Evolutionary conservation across 2,113 vertebrate species (phyloP), one percentile per base, ranked within the genome.

Genomic region (Alces alces): DNA sequence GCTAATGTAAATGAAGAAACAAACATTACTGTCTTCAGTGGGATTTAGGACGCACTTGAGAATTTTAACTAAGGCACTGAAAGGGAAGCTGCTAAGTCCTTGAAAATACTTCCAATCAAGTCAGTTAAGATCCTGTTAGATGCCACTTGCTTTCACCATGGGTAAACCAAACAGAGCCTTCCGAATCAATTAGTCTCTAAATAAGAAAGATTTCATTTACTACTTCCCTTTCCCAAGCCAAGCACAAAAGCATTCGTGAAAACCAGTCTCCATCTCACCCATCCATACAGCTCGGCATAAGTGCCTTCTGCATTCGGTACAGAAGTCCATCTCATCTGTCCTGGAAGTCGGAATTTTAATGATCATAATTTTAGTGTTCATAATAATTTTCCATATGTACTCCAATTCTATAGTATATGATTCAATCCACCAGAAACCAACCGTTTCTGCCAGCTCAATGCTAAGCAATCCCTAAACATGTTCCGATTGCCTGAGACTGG

Each of bases 401-500:
- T 55, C 3, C 0, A 52, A 33, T 39, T 84, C 91, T 93, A 45
- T 54, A 55, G 52, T 14, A 84, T 47, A 28, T 91, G 13, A 97
- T 94, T 95, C 91, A 50, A 47, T 33, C 17, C n/a, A 95, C 57
- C 83, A 94, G 95, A 96, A 82, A 95, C 66, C 96, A 97, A 47
- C 50, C 76, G 79, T 55, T 12, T 1, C 90, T 94, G 91, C 89
- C 84, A 98, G 92, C 54, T 70, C 60, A 95, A 43, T 52, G n/a
- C 80, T 50, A 87, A 96, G 47, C 23, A 79, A 39, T 96, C 95
- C 86, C 76, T 96, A 82, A 88, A 93, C 92, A 30, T 55, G 86
- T 91, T 82, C 83, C 43, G 70, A 83, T 94, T 84, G 52, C n/a
- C 85, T 86, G 87, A 79, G 39, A 60, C 92, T 97, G 60, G n/a